A percentile compares a stretch with the other conserved stretches of the same genome.
Evolutionary conservation across 2,113 vertebrate genomes (phyloP).

Genomic region (Myotis davidii): DNA sequence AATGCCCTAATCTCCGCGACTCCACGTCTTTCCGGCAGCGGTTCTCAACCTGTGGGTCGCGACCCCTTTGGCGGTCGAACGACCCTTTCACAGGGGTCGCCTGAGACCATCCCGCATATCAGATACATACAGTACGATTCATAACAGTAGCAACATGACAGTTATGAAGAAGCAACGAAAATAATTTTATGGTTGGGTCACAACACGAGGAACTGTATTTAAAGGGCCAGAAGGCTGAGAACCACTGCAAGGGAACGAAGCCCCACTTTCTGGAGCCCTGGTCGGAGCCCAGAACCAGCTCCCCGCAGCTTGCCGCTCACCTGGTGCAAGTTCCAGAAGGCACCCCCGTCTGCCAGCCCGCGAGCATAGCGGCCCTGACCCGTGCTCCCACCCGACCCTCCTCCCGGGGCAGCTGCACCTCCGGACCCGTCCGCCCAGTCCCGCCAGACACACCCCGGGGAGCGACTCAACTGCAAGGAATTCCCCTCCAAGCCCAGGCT

Average conservation of each 20-base stretch:
- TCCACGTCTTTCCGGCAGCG: neutral
- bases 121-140: too few relatives aligned
- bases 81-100: too few relatives aligned
- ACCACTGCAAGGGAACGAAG: neutral
- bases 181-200: too few relatives aligned
- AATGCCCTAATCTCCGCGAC: neutral
- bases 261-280: neutral
- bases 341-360: neutral
- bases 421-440: neutral
- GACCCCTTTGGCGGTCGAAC: too few relatives aligned
- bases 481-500: slow-evolving; percentile 27
- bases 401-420: neutral
- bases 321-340: neutral
- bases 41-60: too few relatives aligned
- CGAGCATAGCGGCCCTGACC: neutral
- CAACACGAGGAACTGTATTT: too few relatives aligned
- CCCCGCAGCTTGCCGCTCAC: neutral
- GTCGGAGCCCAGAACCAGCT: neutral
- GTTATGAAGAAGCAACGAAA: too few relatives aligned
- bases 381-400: neutral
- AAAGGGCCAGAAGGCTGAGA: too few relatives aligned
- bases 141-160: too few relatives aligned
- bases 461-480: slow-evolving; percentile 63
- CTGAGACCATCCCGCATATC: too few relatives aligned
- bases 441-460: slow-evolving; percentile 42